These are phyloP conservation scores for Gymnogyps californianus DNA, from an alignment of 2,113 vertebrate genomes.

Conservation along the genomic window DNA sequence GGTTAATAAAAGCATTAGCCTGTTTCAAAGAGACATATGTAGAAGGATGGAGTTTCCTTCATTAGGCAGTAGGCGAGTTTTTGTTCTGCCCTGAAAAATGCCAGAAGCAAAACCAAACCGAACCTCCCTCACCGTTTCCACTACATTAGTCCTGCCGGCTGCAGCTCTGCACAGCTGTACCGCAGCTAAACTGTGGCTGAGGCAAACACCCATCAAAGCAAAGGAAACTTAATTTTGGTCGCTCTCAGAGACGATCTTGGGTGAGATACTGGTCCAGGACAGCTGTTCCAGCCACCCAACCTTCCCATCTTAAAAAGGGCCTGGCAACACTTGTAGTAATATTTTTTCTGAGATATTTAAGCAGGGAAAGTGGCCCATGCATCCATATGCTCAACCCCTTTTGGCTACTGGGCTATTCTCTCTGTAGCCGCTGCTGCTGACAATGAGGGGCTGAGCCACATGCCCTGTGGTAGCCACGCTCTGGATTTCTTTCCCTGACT, in stretches of 20 bases:
- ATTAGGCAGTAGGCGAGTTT: neutral
- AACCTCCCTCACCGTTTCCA: neutral
- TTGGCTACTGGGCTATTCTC: neutral
- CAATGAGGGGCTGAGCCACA: conserved; percentile 2
- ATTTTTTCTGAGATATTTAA: neutral
- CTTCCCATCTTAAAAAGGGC: neutral
- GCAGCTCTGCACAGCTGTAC: neutral
- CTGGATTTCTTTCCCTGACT: conserved; percentile 55
- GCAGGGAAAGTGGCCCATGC: neutral
- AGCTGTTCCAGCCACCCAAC: neutral
- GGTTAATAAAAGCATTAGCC: neutral
- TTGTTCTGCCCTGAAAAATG: neutral
- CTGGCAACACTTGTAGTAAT: neutral
- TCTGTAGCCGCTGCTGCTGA: neutral
- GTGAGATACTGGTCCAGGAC: neutral
- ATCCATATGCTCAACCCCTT: neutral
- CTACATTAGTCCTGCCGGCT: neutral
- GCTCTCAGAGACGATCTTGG: neutral
- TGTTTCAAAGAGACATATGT: neutral
- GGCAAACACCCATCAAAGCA: neutral
- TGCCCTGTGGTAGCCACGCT: conserved; percentile 21
- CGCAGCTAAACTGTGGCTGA: neutral
- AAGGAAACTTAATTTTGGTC: neutral
- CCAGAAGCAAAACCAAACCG: neutral
- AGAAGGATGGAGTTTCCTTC: neutral